Conservation (phyloP, 2,113 vertebrate species). For the Leucopsar rothschildi region DNA sequence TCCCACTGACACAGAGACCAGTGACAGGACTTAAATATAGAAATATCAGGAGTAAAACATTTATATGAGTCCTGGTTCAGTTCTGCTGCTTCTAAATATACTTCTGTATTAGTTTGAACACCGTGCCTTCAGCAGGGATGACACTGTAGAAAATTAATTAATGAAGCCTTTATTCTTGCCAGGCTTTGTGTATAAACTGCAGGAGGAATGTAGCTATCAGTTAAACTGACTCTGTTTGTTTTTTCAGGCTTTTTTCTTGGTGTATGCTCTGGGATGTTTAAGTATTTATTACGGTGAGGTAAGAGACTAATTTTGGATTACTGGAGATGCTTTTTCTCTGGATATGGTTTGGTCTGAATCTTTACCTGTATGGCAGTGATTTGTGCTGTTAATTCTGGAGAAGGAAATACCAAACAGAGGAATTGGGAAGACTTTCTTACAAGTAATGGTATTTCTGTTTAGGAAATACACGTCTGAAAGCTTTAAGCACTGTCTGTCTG, state of each 20-base stretch:
- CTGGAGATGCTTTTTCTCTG: not conserved
- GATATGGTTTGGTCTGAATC: not conserved
- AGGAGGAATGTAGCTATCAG: not conserved
- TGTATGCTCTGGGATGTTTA: conserved; percentile 89
- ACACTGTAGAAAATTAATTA: not conserved
- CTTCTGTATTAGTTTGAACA: not conserved
- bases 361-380: not conserved
- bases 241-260: conserved; percentile 93
- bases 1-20: not conserved
- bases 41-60: not conserved
- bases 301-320: conserved; percentile 18
- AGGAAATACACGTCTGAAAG: not conserved
- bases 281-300: conserved; percentile 85
- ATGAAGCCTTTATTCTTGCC: not conserved
- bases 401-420: not conserved
- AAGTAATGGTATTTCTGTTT: not conserved
- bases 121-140: not conserved
- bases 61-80: not conserved
- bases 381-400: not conserved
- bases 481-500: not conserved
- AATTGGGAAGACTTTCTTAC: not conserved
- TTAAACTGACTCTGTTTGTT: not conserved
- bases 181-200: not conserved
- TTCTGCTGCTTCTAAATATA: not conserved
- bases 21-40: not conserved